These are phyloP conservation scores for Lottia gigantea DNA, from an alignment of 2,888 invertebrate genomes.

Conservation along the genomic window DNA sequence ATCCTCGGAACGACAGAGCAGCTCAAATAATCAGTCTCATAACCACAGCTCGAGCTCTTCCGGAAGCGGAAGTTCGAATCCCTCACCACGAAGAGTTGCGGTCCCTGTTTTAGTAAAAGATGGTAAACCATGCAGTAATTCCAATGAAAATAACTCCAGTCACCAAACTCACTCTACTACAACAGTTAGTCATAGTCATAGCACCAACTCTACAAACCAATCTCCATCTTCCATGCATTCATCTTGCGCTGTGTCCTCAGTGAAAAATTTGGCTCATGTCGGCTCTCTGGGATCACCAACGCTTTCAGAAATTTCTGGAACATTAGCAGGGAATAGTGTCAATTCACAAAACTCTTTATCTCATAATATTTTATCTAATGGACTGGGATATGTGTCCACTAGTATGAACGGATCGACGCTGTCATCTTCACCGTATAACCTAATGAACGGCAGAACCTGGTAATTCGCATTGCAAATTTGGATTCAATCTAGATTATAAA, in stretches of 20 bases:
- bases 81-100: slow-evolving; percentile 62
- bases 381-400: slow-evolving; percentile 46
- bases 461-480: slow-evolving; percentile 20
- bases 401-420: slow-evolving; percentile 45
- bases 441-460: slow-evolving; percentile 57
- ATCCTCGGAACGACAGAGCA: slow-evolving; percentile 5
- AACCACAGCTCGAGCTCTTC: slow-evolving; percentile 13
- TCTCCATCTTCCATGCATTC: slow-evolving; percentile 35
- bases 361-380: slow-evolving; percentile 44
- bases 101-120: slow-evolving; percentile 70
- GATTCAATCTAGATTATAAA: no score
- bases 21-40: not conserved
- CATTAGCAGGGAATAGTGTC: slow-evolving; percentile 21
- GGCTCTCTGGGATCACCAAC: slow-evolving; percentile 27
- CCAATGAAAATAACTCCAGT: slow-evolving; percentile 29
- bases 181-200: slow-evolving; percentile 25
- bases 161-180: slow-evolving; percentile 31
- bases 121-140: slow-evolving; percentile 71
- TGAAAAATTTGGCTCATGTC: slow-evolving; percentile 36
- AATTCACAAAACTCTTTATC: slow-evolving; percentile 27
- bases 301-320: slow-evolving; percentile 32
- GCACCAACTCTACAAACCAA: slow-evolving; percentile 28
- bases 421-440: slow-evolving; percentile 50
- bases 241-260: slow-evolving; percentile 39
- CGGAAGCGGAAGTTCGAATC: slow-evolving; percentile 27